These are phyloP conservation scores for Halictus rubicundus DNA, from an alignment of 1,140 invertebrate species.

Conservation along the genomic window DNA sequence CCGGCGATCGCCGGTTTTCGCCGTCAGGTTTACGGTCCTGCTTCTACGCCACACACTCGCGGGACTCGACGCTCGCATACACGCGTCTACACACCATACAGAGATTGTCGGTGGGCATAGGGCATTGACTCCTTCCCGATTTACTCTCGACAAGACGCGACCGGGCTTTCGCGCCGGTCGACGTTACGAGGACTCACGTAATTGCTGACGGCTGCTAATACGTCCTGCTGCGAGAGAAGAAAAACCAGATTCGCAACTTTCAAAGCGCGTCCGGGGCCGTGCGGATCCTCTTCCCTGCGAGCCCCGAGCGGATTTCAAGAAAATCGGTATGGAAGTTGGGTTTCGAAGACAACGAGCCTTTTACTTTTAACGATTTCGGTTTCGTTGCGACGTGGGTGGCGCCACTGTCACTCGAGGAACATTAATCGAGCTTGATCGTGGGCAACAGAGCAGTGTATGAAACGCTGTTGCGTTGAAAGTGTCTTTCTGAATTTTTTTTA, in stretches of 20 bases:
- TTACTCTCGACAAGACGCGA: constrained; percentile 48
- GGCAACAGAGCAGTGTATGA: too few relatives aligned
- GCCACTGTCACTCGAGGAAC: background rate
- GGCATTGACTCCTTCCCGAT: constrained; percentile 59
- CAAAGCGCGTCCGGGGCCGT: constrained; percentile 41
- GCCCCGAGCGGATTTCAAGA: constrained; percentile 39
- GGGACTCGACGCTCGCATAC: background rate
- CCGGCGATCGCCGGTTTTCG: constrained; percentile 41
- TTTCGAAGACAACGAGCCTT: background rate
- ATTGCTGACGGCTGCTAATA: constrained; percentile 68
- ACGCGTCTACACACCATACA: background rate
- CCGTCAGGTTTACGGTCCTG: constrained; percentile 47
- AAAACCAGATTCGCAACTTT: constrained; percentile 69
- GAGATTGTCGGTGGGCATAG: constrained; percentile 1
- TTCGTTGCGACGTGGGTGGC: constrained; percentile 1
- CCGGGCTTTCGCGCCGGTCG: constrained; percentile 45
- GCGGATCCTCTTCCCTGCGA: constrained; percentile 17
- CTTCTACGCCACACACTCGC: too few relatives aligned
- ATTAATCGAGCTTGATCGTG: background rate
- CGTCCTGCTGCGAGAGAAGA: constrained; percentile 54
- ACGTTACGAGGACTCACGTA: constrained; percentile 62
- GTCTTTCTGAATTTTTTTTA: too few relatives aligned
- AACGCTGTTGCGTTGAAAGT: background rate
- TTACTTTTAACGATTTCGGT: background rate
- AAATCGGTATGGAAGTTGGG: constrained; percentile 4